Evolutionary conservation across 1,140 invertebrate species (phyloP), one percentile per base, ranked within the genome.

Genomic region (Drosophila ohnishii): DNA sequence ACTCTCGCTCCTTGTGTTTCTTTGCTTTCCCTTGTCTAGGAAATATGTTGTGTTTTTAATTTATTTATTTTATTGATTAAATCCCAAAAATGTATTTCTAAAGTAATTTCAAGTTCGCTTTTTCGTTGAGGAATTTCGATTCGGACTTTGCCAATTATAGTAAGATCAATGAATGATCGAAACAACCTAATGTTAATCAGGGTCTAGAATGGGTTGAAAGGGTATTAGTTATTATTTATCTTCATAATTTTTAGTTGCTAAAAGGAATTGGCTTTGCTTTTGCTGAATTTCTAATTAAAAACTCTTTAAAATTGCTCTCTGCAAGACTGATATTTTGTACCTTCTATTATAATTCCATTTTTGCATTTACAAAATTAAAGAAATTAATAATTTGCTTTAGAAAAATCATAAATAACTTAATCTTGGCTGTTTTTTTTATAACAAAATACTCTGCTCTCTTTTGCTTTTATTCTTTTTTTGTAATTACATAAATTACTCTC

Each of bases 81-180:
- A 70, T 70, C 71, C 48, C 63, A 56, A 67, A 63, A 57, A 51
- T 51, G 25, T 53, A 39, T 45, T 25, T 39, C 56, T 73, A 55
- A 73, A 73, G 19, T 62, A 72, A 45, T n/a, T 30, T 37, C 28
- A 67, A 64, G 56, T 76, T 80, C 3, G 32, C 42, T 69, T 66
- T 73, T 85, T 86, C 82, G 82, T 87, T 86, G 35, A 50, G 35
- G 30, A 70, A 65, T 65, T 69, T 71, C 64, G 67, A 71, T 71
- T 40, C 11, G 34, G 42, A 58, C 51, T 28, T 34, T 53, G 37
- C 47, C 35, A 71, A 69, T 65, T 53, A 45, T 51, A 64, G 59
- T 44, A 44, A 60, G 55, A 57, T 39, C 19, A 25, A 32, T 51
- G 30, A 61, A 14, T 40, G 35, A 58, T 58, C 39, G 25, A 16